phyloP scores from a whole-genome alignment of 2,113 vertebrate genomes.

The Corapipo altera region DNA sequence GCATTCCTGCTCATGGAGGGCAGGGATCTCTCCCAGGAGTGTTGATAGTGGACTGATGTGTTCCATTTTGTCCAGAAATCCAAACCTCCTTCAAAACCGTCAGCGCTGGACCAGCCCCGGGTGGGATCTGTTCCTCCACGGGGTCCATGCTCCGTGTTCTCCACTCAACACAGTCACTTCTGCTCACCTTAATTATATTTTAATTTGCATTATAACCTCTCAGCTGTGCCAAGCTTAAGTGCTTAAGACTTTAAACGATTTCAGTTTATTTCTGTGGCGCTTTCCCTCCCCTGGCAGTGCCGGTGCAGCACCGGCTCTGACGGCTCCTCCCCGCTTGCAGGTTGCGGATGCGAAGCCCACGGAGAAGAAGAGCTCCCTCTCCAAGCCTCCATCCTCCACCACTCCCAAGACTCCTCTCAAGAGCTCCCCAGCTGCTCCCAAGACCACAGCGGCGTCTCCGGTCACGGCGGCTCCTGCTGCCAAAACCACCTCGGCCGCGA shows the following conservation, averaged over 20 bases:
- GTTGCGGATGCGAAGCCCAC: slow-evolving; percentile 75
- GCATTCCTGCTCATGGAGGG: background rate
- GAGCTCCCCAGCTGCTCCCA: slow-evolving; percentile 58
- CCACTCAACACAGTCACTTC: accelerated
- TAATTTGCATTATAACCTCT: background rate
- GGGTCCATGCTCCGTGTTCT: background rate
- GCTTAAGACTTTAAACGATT: accelerated
- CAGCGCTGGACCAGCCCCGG: background rate
- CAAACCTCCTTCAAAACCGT: background rate
- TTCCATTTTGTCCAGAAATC: background rate
- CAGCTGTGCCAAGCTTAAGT: background rate
- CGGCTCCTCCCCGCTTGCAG: background rate
- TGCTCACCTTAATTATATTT: accelerated
- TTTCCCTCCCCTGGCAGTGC: background rate
- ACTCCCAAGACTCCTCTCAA: slow-evolving; percentile 19
- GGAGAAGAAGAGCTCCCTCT: slow-evolving; percentile 70
- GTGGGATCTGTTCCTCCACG: background rate
- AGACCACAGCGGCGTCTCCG: slow-evolving; percentile 59
- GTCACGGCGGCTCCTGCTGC: background rate
- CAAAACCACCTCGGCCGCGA: slow-evolving; percentile 9
- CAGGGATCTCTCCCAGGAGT: background rate
- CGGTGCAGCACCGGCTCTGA: accelerated
- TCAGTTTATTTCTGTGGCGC: accelerated
- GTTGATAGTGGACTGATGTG: background rate
- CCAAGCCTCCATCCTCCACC: slow-evolving; percentile 67